Evolutionary conservation across 1,140 invertebrate genomes (phyloP).

Genomic region (Drosophila ironensis): DNA sequence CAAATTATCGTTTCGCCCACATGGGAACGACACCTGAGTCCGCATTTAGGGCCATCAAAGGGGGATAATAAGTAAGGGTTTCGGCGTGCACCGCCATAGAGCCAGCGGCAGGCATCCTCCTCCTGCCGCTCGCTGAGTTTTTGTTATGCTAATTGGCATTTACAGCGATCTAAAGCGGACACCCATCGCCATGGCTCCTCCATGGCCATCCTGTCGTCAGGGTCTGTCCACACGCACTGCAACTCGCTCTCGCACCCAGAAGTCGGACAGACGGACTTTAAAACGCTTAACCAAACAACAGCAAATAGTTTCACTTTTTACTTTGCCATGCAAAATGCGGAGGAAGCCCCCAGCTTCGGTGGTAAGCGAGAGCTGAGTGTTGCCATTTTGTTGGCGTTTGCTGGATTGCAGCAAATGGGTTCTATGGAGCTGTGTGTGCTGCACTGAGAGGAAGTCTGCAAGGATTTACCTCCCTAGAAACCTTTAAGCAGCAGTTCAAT

Average conservation of each 20-base stretch:
- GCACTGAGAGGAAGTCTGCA: neutral
- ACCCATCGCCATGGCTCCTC: constrained; percentile 15
- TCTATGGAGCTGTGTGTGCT: constrained; percentile 13
- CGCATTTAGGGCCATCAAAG: constrained; percentile 55
- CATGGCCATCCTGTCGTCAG: constrained; percentile 10
- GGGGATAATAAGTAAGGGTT: constrained; percentile 45
- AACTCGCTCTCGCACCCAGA: constrained; percentile 12
- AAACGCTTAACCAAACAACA: constrained; percentile 75
- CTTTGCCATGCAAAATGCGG: constrained; percentile 46
- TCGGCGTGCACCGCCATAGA: constrained; percentile 11
- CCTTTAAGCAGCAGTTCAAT: neutral
- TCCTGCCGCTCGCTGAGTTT: constrained; percentile 21
- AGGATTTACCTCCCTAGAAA: neutral
- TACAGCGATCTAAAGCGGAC: constrained; percentile 46
- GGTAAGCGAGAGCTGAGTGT: constrained; percentile 66
- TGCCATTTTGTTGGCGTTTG: constrained; percentile 64
- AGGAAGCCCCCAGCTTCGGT: constrained; percentile 44
- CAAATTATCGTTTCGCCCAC: constrained; percentile 60
- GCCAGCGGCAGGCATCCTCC: neutral
- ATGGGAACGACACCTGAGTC: constrained; percentile 72
- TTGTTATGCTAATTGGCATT: constrained; percentile 79
- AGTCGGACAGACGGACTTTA: constrained; percentile 56
- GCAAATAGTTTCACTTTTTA: constrained; percentile 74
- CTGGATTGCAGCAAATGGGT: constrained; percentile 37
- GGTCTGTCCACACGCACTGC: constrained; percentile 8